Conservation (phyloP, 2,113 vertebrate genomes). For the Chaetorhynchus papuensis region DNA sequence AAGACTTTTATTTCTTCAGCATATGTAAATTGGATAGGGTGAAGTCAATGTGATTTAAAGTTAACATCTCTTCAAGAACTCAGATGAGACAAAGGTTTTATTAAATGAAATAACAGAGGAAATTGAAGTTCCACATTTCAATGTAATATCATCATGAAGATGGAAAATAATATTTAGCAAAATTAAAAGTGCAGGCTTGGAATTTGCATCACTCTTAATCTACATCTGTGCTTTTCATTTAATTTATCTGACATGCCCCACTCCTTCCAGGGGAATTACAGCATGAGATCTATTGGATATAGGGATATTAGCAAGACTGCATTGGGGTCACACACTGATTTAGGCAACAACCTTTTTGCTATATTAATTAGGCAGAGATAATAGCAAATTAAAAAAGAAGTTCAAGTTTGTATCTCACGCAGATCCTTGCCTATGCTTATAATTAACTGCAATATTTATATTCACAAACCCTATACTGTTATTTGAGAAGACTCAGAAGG, state of each 20-base stretch:
- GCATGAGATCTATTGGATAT: constrained; percentile 29
- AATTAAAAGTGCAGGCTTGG: constrained; percentile 67
- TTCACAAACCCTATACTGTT: not conserved
- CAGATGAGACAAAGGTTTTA: constrained; percentile 69
- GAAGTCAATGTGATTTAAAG: constrained; percentile 76
- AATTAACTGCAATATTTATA: not conserved
- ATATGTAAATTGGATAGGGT: constrained; percentile 72
- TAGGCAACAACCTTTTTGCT: not conserved
- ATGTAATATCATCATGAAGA: constrained; percentile 60
- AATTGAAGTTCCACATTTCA: constrained; percentile 66
- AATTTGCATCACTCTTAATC: constrained; percentile 63
- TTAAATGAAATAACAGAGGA: constrained; percentile 69
- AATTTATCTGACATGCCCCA: constrained; percentile 47
- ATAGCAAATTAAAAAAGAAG: not conserved
- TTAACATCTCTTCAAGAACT: constrained; percentile 69
- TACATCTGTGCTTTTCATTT: constrained; percentile 58
- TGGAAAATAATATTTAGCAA: constrained; percentile 72
- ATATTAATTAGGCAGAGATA: constrained; percentile 25
- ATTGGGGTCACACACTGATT: constrained; percentile 5
- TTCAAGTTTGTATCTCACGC: not conserved
- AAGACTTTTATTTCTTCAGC: constrained; percentile 74
- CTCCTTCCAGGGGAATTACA: constrained; percentile 50
- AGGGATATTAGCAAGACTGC: constrained; percentile 27
- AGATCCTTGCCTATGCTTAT: not conserved
- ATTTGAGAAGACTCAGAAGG: not conserved